Percentiles rank a stretch among this genome's conserved stretches.
Evolutionary conservation across 2,888 invertebrate genomes (phyloP).

Genomic region (Platycheirus rosarum): DNA sequence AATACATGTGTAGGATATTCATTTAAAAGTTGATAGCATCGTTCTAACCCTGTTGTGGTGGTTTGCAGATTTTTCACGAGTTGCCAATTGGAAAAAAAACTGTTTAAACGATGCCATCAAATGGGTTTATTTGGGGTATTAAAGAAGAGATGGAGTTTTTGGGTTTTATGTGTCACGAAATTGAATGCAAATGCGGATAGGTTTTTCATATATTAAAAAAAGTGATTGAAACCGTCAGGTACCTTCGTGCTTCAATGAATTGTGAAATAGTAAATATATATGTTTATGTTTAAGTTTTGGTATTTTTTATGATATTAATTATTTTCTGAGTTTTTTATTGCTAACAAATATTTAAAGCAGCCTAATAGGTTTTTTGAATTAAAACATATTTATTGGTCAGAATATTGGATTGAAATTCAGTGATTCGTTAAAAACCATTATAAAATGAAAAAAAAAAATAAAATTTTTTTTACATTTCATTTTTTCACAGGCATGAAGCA

Average conservation of each 20-base stretch:
- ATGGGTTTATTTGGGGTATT: background rate
- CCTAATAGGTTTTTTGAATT: too few relatives aligned
- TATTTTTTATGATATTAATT: too few relatives aligned
- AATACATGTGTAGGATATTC: constrained; percentile 45
- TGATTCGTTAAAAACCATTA: too few relatives aligned
- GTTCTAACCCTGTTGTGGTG: constrained; percentile 58
- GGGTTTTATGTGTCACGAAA: constrained; percentile 4
- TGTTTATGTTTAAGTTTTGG: background rate
- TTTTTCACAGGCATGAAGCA: too few relatives aligned
- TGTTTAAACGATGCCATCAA: constrained; percentile 43
- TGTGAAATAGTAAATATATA: constrained; percentile 32
- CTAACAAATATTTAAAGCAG: too few relatives aligned
- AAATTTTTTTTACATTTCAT: too few relatives aligned
- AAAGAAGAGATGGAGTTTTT: background rate
- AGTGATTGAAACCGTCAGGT: constrained; percentile 31
- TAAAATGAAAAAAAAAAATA: too few relatives aligned
- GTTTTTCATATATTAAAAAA: constrained; percentile 14
- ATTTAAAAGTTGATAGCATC: constrained; percentile 51
- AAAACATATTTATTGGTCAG: too few relatives aligned
- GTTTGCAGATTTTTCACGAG: constrained; percentile 63
- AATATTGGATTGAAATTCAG: too few relatives aligned
- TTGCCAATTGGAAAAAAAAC: constrained; percentile 53
- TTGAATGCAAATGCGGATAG: constrained; percentile 33
- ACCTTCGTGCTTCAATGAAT: constrained; percentile 34
- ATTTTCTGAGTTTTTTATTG: too few relatives aligned